These are phyloP conservation scores for Pristionchus arcanus DNA, from an alignment of 2,888 invertebrate genomes.

Conservation along the genomic window DNA sequence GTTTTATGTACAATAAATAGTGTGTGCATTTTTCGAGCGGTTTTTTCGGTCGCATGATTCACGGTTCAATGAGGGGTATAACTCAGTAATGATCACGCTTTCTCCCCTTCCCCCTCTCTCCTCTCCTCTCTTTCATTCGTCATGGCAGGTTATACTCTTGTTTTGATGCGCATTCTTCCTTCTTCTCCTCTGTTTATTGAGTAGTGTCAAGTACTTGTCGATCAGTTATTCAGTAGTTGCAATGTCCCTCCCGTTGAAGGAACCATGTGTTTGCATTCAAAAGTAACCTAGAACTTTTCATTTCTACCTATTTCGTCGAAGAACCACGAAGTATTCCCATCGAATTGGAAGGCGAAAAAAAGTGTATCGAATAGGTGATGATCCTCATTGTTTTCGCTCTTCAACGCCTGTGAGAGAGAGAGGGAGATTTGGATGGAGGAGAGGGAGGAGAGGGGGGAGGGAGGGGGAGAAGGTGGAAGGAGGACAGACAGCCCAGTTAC, in stretches of 20 bases:
- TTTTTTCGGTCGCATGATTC: too few relatives aligned
- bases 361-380: not conserved
- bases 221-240: not conserved
- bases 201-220: not conserved
- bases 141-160: not conserved
- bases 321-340: not conserved
- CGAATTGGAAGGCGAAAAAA: not conserved
- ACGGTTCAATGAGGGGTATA: too few relatives aligned
- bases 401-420: not conserved
- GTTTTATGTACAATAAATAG: not conserved
- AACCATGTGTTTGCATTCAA: not conserved
- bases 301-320: too few relatives aligned
- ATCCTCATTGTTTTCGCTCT: constrained; percentile 4
- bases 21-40: too few relatives aligned
- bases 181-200: not conserved
- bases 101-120: not conserved
- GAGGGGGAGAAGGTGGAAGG: not conserved
- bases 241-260: not conserved
- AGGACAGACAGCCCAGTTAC: not conserved
- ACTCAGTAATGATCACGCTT: not conserved
- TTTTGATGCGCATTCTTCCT: not conserved
- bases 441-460: constrained; percentile 6
- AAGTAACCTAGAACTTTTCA: not conserved
- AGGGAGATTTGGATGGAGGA: not conserved
- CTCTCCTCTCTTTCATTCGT: not conserved